Conservation (phyloP, 2,888 invertebrate species). For the Baronia brevicornis region DNA sequence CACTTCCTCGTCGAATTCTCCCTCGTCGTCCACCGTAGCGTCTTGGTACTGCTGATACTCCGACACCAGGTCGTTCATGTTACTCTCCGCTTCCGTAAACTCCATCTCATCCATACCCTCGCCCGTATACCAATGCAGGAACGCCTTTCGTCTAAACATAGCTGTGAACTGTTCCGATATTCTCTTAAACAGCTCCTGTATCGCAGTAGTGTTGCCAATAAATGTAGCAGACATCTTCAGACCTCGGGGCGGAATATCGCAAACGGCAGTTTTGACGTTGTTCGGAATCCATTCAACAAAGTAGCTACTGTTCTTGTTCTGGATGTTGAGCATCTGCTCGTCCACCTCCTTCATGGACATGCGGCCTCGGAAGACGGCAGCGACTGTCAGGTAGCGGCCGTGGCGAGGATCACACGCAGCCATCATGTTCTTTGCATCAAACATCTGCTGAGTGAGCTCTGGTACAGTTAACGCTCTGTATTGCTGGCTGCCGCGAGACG, state of each 20-base stretch:
- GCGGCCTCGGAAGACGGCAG: constrained; percentile 90
- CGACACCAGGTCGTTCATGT: constrained; percentile 92
- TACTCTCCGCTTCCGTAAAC: constrained; percentile 95
- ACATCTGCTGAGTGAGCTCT: constrained; percentile 92
- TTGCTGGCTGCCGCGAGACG: constrained; percentile 89
- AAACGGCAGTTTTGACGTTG: constrained; percentile 87
- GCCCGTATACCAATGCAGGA: constrained; percentile 97
- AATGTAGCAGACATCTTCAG: constrained; percentile 92
- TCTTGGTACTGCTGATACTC: constrained; percentile 96
- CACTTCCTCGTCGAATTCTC: constrained; percentile 82
- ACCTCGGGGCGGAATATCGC: constrained; percentile 83
- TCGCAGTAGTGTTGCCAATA: constrained; percentile 90
- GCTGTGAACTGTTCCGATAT: constrained; percentile 90
- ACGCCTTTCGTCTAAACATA: constrained; percentile 96
- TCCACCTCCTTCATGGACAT: constrained; percentile 96
- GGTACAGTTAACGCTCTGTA: constrained; percentile 91
- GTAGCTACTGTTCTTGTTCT: constrained; percentile 85
- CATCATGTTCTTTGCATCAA: constrained; percentile 97
- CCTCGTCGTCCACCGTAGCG: constrained; percentile 90
- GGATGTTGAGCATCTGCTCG: constrained; percentile 82
- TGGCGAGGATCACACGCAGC: constrained; percentile 94
- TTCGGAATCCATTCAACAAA: constrained; percentile 89
- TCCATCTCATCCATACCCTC: constrained; percentile 98
- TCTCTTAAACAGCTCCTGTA: constrained; percentile 90
- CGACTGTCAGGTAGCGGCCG: constrained; percentile 91